Conservation (phyloP, 2,797 vertebrate genomes). For the Ptychadena robeensis region DNA sequence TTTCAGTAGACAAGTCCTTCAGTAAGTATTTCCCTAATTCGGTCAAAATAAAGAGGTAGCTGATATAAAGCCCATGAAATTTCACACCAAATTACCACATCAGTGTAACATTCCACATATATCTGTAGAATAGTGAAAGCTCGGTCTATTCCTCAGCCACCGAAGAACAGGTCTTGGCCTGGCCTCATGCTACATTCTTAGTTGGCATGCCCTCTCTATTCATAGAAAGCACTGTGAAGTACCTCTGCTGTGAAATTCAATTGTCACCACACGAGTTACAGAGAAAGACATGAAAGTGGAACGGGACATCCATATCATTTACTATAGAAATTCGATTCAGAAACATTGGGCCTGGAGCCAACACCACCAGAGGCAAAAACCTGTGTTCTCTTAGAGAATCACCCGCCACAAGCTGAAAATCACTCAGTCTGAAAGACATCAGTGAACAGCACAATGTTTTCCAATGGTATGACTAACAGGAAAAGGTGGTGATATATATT, state of each 20-base stretch:
- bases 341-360: constrained; percentile 40
- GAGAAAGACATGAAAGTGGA: constrained; percentile 46
- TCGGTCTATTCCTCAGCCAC: neutral
- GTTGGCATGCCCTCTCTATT: constrained; percentile 33
- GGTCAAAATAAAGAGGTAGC: neutral
- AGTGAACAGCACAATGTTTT: neutral
- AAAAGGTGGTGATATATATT: neutral
- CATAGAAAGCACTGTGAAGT: constrained; percentile 18
- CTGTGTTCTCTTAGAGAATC: constrained; percentile 16
- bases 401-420: constrained; percentile 36
- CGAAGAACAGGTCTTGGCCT: constrained; percentile 10
- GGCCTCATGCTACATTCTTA: neutral
- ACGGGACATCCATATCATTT: constrained; percentile 40
- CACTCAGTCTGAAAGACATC: neutral
- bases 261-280: constrained; percentile 37
- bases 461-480: neutral
- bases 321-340: constrained; percentile 48
- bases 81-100: neutral
- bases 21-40: no score
- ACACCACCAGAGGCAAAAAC: constrained; percentile 27
- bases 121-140: neutral
- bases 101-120: constrained; percentile 10
- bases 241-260: constrained; percentile 41
- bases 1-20: no score
- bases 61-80: neutral